Percentiles rank a stretch among this genome's conserved stretches.
Evolutionary conservation across 92 coral and sea anemone species (phyloP).

Genomic region (Porites evermanni): DNA sequence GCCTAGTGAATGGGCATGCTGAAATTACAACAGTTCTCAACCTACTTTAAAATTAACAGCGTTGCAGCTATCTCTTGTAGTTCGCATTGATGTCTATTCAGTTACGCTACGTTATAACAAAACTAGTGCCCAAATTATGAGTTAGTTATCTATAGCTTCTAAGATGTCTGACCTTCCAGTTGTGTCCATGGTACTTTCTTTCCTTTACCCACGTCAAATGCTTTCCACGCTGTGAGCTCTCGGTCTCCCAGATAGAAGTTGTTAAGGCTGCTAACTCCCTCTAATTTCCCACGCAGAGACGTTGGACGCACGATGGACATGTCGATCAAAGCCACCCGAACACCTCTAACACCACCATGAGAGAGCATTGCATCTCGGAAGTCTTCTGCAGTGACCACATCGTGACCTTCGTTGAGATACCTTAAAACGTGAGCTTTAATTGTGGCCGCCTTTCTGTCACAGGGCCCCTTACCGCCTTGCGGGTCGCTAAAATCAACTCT

Average conservation of each 20-base stretch:
- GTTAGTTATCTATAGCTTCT: background rate
- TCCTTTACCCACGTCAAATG: conserved; percentile 64
- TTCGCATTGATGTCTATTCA: too few relatives aligned
- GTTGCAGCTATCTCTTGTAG: too few relatives aligned
- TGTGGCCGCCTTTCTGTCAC: too few relatives aligned
- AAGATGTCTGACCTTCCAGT: conserved; percentile 38
- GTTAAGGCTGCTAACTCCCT: conserved; percentile 50
- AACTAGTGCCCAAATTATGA: background rate
- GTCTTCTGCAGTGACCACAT: too few relatives aligned
- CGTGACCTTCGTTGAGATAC: too few relatives aligned
- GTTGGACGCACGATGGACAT: background rate
- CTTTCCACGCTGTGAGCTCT: conserved; percentile 53
- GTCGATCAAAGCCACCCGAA: conserved; percentile 56
- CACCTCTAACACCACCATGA: conserved; percentile 61
- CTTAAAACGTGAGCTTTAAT: too few relatives aligned
- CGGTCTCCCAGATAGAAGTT: conserved; percentile 51
- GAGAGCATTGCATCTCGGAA: conserved; percentile 52
- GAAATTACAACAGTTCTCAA: too few relatives aligned
- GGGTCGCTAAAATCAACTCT: background rate
- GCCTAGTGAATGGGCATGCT: too few relatives aligned
- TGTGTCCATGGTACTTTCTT: conserved; percentile 49
- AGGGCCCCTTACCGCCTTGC: too few relatives aligned
- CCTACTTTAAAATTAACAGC: too few relatives aligned
- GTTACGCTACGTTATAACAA: too few relatives aligned
- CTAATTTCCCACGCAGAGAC: conserved; percentile 33